Percentiles rank a stretch among this genome's conserved stretches.
These are phyloP conservation scores for Epinephelus malabaricus DNA, from an alignment of 2,797 vertebrate species.

Conservation along the genomic window DNA sequence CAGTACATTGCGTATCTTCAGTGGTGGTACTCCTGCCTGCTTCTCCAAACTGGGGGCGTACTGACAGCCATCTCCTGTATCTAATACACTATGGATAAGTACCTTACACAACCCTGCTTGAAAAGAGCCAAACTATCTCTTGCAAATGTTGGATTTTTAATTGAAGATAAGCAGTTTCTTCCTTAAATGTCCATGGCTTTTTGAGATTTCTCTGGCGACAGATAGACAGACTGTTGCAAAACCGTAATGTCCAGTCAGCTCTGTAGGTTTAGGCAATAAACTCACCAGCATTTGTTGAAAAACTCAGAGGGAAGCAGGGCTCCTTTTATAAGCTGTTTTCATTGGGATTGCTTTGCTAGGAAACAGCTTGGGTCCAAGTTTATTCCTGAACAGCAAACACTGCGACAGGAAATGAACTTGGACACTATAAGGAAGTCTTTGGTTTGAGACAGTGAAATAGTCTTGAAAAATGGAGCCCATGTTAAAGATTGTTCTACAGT, in stretches of 20 bases:
- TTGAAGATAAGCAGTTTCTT: not conserved
- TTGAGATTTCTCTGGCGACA: not conserved
- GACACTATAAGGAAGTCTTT: not conserved
- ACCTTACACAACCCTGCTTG: too few species aligned
- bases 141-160: not conserved
- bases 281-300: conserved; percentile 41
- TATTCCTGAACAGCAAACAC: conserved; percentile 27
- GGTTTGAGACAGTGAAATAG: not conserved
- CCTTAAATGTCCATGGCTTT: not conserved
- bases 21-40: too few species aligned
- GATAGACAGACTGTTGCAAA: not conserved
- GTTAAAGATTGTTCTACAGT: not conserved
- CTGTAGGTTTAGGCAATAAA: conserved; percentile 26
- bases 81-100: too few species aligned
- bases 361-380: conserved; percentile 23
- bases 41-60: too few species aligned
- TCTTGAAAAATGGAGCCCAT: not conserved
- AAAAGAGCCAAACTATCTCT: too few species aligned
- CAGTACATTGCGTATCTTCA: too few species aligned
- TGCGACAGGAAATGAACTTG: conserved; percentile 3
- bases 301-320: conserved; percentile 29
- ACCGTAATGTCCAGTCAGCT: not conserved
- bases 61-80: too few species aligned
- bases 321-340: conserved; percentile 41
- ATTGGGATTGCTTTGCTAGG: conserved; percentile 39